phyloP scores from a whole-genome alignment of 2,888 invertebrate genomes.

The Automeris io region DNA sequence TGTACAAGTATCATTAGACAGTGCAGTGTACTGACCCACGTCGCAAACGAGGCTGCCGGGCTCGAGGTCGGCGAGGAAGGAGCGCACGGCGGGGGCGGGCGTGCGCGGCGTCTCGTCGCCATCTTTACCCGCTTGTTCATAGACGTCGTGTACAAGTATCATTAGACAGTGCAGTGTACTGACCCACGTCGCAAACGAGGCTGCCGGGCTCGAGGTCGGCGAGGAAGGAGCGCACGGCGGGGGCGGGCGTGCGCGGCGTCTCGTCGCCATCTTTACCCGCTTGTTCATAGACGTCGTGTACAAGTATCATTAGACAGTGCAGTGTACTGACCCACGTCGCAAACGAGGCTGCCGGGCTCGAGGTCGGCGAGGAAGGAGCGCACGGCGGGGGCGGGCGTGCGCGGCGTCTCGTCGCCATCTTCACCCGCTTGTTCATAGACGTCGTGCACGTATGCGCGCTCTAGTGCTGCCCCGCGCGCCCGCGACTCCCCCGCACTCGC shows the following conservation, averaged over 20 bases:
- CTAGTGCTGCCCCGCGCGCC: constrained; percentile 57
- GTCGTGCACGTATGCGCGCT: constrained; percentile 92
- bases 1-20: too few relatives aligned
- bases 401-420: constrained; percentile 58
- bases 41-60: too few relatives aligned
- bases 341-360: constrained; percentile 94
- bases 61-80: too few relatives aligned
- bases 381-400: constrained; percentile 81
- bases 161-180: constrained; percentile 37
- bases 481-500: constrained; percentile 39
- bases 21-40: too few relatives aligned
- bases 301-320: background rate
- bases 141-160: too few relatives aligned
- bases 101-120: constrained; percentile 65
- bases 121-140: constrained; percentile 68
- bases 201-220: constrained; percentile 93
- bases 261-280: constrained; percentile 18
- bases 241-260: constrained; percentile 58
- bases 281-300: too few relatives aligned
- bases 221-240: constrained; percentile 91
- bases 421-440: constrained; percentile 95
- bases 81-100: too few relatives aligned
- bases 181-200: constrained; percentile 95
- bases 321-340: constrained; percentile 90
- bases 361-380: constrained; percentile 90